phyloP scores from a whole-genome alignment of 2,888 invertebrate genomes.

The Polyommatus icarus region DNA sequence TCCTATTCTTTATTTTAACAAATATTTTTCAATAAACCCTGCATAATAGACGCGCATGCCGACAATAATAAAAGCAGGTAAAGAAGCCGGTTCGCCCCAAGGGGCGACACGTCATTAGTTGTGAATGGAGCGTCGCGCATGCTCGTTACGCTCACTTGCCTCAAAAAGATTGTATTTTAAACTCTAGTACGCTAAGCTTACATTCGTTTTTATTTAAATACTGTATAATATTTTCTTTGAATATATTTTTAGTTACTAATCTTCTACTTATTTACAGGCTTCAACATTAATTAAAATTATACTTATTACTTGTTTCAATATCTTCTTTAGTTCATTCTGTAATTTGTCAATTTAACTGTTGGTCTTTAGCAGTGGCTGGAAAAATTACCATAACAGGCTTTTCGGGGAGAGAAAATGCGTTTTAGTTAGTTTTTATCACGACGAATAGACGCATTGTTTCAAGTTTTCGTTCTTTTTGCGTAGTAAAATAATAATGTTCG shows the following conservation, averaged over 20 bases:
- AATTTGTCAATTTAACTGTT: too few relatives aligned
- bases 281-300: background rate
- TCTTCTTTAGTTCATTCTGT: background rate
- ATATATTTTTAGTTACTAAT: constrained; percentile 14
- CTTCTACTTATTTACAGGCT: background rate
- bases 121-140: constrained; percentile 60
- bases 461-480: too few relatives aligned
- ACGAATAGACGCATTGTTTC: too few relatives aligned
- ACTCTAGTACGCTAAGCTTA: constrained; percentile 43
- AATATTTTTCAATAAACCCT: background rate
- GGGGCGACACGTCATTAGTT: constrained; percentile 50
- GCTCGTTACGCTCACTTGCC: constrained; percentile 49
- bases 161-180: constrained; percentile 48
- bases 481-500: too few relatives aligned
- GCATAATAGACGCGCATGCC: background rate
- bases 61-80: constrained; percentile 41
- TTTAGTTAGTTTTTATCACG: background rate
- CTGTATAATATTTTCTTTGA: constrained; percentile 25
- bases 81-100: constrained; percentile 43
- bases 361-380: background rate
- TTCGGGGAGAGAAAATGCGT: background rate
- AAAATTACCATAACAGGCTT: background rate
- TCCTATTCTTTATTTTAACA: background rate
- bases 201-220: constrained; percentile 32
- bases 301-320: background rate